A percentile compares a stretch with the other conserved stretches of the same genome.
These are phyloP conservation scores for Ictalurus punctatus DNA, from an alignment of 2,113 vertebrate genomes.

Conservation along the genomic window DNA sequence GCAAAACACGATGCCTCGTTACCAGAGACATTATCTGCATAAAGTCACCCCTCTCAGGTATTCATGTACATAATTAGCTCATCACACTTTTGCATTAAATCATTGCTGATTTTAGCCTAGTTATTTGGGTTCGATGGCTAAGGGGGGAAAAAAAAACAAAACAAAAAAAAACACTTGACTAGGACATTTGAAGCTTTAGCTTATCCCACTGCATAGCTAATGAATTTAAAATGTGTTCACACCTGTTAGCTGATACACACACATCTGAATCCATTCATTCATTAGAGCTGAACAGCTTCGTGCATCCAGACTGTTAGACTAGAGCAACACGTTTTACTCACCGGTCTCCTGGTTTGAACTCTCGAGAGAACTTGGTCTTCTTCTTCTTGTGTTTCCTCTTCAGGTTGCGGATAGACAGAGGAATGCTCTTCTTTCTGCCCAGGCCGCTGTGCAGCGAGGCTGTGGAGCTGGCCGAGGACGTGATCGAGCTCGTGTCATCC, in stretches of 20 bases:
- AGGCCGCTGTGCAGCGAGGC: slow-evolving; percentile 89
- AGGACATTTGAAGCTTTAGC: background rate
- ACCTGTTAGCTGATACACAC: background rate
- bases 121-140: background rate
- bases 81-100: background rate
- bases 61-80: background rate
- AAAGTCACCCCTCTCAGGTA: background rate
- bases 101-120: background rate
- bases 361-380: slow-evolving; percentile 91
- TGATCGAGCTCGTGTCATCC: slow-evolving; percentile 93
- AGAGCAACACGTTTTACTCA: slow-evolving; percentile 55
- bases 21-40: background rate
- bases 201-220: background rate
- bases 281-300: background rate
- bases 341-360: slow-evolving; percentile 96
- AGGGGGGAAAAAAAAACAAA: background rate
- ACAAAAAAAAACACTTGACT: background rate
- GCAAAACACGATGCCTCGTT: background rate
- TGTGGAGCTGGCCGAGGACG: slow-evolving; percentile 95
- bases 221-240: background rate
- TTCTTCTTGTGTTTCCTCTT: slow-evolving; percentile 99
- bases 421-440: slow-evolving; percentile 90
- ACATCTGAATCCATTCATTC: background rate
- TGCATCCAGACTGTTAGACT: background rate
- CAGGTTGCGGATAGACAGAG: slow-evolving; percentile 93